phyloP scores from a whole-genome alignment of 2,888 invertebrate genomes.

The Dexiosoma caninum region DNA sequence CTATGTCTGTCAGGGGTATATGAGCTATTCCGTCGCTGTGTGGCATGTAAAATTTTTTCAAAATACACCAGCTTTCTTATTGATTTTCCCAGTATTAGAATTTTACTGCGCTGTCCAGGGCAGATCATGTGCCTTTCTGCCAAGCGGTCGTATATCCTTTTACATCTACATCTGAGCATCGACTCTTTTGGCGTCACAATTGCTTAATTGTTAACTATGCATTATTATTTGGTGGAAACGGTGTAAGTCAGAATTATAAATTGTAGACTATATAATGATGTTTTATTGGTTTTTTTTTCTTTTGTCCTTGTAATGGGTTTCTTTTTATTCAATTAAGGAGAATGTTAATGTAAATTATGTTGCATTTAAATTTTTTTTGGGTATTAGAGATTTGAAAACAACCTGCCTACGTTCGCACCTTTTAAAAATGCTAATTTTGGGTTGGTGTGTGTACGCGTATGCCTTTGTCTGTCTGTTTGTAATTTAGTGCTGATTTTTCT shows the following conservation, averaged over 20 bases:
- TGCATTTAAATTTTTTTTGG: not conserved
- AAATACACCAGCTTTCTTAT: too few relatives aligned
- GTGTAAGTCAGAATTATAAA: constrained; percentile 30
- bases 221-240: not conserved
- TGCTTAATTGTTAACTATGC: too few relatives aligned
- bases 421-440: constrained; percentile 54
- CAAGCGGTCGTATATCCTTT: too few relatives aligned
- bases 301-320: constrained; percentile 43
- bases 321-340: not conserved
- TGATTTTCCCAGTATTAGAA: too few relatives aligned
- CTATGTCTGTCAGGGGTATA: too few relatives aligned
- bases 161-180: too few relatives aligned
- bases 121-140: too few relatives aligned
- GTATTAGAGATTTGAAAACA: not conserved
- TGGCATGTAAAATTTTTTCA: too few relatives aligned
- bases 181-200: too few relatives aligned
- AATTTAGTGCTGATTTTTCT: constrained; percentile 40
- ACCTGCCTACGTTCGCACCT: constrained; percentile 60
- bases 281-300: constrained; percentile 32
- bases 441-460: not conserved
- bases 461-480: not conserved
- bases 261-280: constrained; percentile 13
- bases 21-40: too few relatives aligned
- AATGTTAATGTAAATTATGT: constrained; percentile 16
- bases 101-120: too few relatives aligned